These are phyloP conservation scores for Actinopyga echinites DNA, from an alignment of 53 echinoderm and acorn worm genomes.

Conservation along the genomic window DNA sequence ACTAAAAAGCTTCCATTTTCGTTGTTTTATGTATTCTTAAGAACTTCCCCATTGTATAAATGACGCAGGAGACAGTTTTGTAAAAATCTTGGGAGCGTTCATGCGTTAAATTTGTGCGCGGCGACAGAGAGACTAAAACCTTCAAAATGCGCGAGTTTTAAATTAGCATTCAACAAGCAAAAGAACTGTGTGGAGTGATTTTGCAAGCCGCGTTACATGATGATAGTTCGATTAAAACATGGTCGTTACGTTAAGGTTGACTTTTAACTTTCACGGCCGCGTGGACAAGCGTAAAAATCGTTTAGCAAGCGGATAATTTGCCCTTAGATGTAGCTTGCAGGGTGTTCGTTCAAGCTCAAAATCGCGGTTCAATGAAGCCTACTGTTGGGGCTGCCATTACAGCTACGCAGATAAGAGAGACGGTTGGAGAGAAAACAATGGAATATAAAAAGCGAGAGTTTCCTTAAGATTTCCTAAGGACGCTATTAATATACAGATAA, in stretches of 20 bases:
- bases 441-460: neutral
- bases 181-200: slow-evolving; percentile 17
- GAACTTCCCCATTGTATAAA: neutral
- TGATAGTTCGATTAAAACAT: slow-evolving; percentile 30
- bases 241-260: slow-evolving; percentile 12
- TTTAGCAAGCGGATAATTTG: slow-evolving; percentile 20
- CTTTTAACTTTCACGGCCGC: slow-evolving; percentile 19
- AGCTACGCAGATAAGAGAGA: neutral
- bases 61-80: neutral
- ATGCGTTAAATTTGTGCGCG: slow-evolving; percentile 18
- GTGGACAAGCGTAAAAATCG: slow-evolving; percentile 25
- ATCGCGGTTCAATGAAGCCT: slow-evolving; percentile 10
- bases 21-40: slow-evolving; percentile 18
- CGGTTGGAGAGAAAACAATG: neutral
- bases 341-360: neutral
- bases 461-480: neutral
- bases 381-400: neutral
- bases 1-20: neutral
- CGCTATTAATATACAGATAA: neutral
- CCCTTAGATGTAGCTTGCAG: slow-evolving; percentile 28
- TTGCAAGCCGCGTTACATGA: slow-evolving; percentile 2
- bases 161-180: slow-evolving; percentile 37
- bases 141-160: neutral
- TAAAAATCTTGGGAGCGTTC: slow-evolving; percentile 7
- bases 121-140: slow-evolving; percentile 1